Base-by-base conservation (phyloP, 2,888 invertebrate genomes). In the Philereme transversata region DNA sequence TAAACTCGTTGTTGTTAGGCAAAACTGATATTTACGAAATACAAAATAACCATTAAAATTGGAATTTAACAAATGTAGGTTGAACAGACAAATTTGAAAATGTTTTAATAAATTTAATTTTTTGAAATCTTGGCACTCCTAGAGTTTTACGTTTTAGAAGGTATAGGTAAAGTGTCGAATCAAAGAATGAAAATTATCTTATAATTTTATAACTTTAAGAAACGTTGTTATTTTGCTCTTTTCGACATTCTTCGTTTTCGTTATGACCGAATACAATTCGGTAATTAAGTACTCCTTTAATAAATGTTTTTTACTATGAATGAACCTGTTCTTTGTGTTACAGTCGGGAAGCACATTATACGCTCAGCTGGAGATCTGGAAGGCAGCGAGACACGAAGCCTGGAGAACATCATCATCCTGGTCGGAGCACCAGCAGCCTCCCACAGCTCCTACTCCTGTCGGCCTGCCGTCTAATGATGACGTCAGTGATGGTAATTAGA, bases 311-410 rank as follows among this genome's bases (percentile, higher is more conserved):
- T 3, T 22, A 22, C 22, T 1, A 22, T 22, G 22, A 22, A 38
- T n/a, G 52, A 58, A 60, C 50, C 5, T 49, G 7, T 45, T 53
- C n/a, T 10, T 54, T 52, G 84, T 83, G 74, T 82, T 81, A 34
- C 90, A 97, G 97, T 95, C 96, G 78, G 97, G 97, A 51, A 96
- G 96, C 82, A 96, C 96, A 74, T 86, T 98, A 68, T 96, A 96
- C 85, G 97, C 97, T 35, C 97, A 97, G 80, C 88, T 98, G 78
- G 97, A 98, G 86, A 97, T 98, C 74, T 98, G 98, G 97, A 97
- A 97, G 86, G 96, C 96, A 62, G 96, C 97, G 6, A 93, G 95
- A 71, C 93, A 94, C 60, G 94, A 94, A 68, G 88, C 90, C 4
- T 87, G 88, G 90, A 82, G 87, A 62, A 76, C 84, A 4, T 94